Evolutionary conservation across 2,888 invertebrate genomes (phyloP), one percentile per base, ranked within the genome.

Genomic region (Nasonovia ribisnigri): DNA sequence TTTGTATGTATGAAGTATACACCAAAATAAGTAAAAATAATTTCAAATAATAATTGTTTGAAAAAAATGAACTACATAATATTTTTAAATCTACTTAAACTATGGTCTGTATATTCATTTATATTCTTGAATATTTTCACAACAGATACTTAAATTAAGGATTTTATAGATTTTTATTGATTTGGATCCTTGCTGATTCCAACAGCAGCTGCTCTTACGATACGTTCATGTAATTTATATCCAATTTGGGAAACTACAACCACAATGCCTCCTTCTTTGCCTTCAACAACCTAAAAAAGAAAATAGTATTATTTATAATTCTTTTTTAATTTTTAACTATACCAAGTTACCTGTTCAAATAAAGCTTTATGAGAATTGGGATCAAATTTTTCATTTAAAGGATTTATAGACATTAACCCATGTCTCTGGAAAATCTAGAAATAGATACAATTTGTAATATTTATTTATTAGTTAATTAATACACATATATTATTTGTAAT

Each of bases 281-380:
- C 98, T 95, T 97, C 97, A 90, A 98, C 97, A 95, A 97, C 97
- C 97, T 97, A 95, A 26, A 96, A 96, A 95, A 1, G 36, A 84
- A 51, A 91, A 90, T 20, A 88, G 42, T n/a, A 57, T 57, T 43
- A 46, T n/a, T 43, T 2, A 77, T 13, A 13, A 51, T 42, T 42
- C 48, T 24, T n/a, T 46, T 84, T 51, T 60, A 54, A 51, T 29
- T 51, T 36, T 42, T 8, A 42, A 46, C 16, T 92, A 13, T 24
- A 60, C 46, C 6, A 51, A 94, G 92, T 95, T 96, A 98, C 98
- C 96, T 98, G 98, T 96, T 99, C 98, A 96, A 99, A 99, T 77
- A 99, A 96, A 0, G 99, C 99, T 96, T 99, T 99, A 95, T 99
- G 99, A 91, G 98, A 96, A 96, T 99, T 99, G 0, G 99, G 99